Evolutionary conservation across 1,140 invertebrate species (phyloP).

Genomic region (Ganaspis sp.): DNA sequence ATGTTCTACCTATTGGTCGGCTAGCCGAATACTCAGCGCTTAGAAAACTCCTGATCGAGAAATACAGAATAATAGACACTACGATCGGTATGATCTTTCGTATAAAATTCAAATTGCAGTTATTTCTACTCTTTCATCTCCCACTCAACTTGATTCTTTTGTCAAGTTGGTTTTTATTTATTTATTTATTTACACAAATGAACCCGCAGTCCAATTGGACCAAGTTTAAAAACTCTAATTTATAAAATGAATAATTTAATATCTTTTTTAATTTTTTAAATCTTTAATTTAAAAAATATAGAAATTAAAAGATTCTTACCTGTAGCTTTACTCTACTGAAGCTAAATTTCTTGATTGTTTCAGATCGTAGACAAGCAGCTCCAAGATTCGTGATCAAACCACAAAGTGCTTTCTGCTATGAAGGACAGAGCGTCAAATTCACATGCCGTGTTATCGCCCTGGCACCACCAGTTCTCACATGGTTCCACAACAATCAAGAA

Average conservation of each 20-base stretch:
- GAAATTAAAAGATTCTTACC: conserved; percentile 25
- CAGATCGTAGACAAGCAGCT: conserved; percentile 96
- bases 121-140: too few relatives aligned
- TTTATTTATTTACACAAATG: too few relatives aligned
- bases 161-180: too few relatives aligned
- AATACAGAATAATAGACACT: conserved; percentile 97
- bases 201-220: too few relatives aligned
- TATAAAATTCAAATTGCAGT: too few relatives aligned
- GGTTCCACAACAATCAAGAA: conserved; percentile 95
- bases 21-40: conserved; percentile 98
- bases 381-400: conserved; percentile 98
- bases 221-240: background rate
- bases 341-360: background rate
- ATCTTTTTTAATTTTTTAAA: too few relatives aligned
- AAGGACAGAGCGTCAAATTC: conserved; percentile 98
- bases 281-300: too few relatives aligned
- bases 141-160: too few relatives aligned
- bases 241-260: too few relatives aligned
- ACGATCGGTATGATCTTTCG: conserved; percentile 87
- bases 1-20: conserved; percentile 94
- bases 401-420: conserved; percentile 95
- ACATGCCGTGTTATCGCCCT: conserved; percentile 97
- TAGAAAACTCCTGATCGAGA: conserved; percentile 96
- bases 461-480: conserved; percentile 95
- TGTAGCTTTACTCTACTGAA: conserved; percentile 26